Conservation (phyloP, 1,140 invertebrate species). For the Musca vetustissima region DNA sequence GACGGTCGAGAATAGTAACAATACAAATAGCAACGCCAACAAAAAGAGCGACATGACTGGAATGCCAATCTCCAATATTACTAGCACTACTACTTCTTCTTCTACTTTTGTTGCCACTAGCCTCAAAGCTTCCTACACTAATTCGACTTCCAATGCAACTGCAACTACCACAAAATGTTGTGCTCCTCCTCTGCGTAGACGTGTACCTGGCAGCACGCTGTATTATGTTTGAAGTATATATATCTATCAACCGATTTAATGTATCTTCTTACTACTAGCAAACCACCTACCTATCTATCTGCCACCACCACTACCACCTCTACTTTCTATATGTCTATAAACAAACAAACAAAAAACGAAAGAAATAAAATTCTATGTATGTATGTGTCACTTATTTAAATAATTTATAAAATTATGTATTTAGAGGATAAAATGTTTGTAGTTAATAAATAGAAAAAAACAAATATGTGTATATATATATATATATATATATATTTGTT, state of each 20-base stretch:
- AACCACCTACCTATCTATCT: neutral
- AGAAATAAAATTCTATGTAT: neutral
- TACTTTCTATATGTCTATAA: conserved; percentile 10
- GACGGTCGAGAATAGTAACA: too few relatives aligned
- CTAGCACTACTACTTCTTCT: conserved; percentile 9
- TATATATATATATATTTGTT: neutral
- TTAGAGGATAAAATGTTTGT: too few relatives aligned
- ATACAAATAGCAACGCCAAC: too few relatives aligned
- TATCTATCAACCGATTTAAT: neutral
- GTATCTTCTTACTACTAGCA: neutral
- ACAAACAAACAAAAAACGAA: too few relatives aligned
- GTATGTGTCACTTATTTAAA: neutral
- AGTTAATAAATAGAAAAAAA: neutral
- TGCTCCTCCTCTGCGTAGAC: conserved; percentile 38
- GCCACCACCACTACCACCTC: neutral
- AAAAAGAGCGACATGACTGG: neutral
- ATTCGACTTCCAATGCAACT: neutral
- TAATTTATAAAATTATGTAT: too few relatives aligned
- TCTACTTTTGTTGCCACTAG: conserved; percentile 30
- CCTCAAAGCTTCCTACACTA: conserved; percentile 26
- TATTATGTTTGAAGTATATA: conserved; percentile 47
- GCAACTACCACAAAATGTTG: conserved; percentile 12
- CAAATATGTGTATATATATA: too few relatives aligned
- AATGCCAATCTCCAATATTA: conserved; percentile 28
- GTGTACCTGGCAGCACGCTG: conserved; percentile 52